Percentiles rank a stretch among this genome's conserved stretches.
Conservation (phyloP, 2,888 invertebrate species). For the Timema cristinae region DNA sequence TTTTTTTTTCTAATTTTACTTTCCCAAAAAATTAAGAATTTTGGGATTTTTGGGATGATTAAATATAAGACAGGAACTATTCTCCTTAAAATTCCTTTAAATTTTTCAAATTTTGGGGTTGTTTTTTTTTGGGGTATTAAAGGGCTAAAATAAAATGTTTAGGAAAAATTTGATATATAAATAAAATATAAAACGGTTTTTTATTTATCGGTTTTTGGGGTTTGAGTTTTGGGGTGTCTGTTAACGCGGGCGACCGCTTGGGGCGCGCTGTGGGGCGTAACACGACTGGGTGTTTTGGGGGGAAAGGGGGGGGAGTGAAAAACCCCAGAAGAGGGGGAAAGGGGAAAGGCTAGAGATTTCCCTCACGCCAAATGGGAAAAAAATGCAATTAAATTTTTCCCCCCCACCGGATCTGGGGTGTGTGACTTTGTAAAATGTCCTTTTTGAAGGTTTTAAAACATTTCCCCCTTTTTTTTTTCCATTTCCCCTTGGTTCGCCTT, state of each 20-base stretch:
- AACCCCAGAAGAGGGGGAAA: background rate
- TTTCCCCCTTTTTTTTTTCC: slow-evolving; percentile 31
- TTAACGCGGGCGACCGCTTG: slow-evolving; percentile 2
- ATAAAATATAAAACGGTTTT: too few species aligned
- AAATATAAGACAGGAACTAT: too few species aligned
- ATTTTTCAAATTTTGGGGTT: too few species aligned
- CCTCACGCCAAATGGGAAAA: slow-evolving; percentile 25
- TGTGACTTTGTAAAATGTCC: background rate
- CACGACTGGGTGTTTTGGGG: background rate
- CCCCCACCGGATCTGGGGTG: background rate
- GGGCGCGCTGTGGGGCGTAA: slow-evolving; percentile 9
- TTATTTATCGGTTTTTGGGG: too few species aligned
- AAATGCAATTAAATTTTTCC: slow-evolving; percentile 24
- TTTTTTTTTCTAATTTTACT: too few species aligned
- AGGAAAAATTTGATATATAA: too few species aligned
- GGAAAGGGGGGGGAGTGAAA: background rate
- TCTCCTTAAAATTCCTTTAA: too few species aligned
- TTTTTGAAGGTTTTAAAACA: background rate
- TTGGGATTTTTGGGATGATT: too few species aligned
- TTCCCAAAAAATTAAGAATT: too few species aligned
- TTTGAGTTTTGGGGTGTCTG: too few species aligned
- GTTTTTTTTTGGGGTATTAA: too few species aligned
- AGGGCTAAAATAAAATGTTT: too few species aligned
- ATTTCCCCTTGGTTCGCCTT: slow-evolving; percentile 38
- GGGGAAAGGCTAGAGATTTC: background rate